Evolutionary conservation across 2,797 vertebrate species (phyloP).

Genomic region (Cheirogaleus major): DNA sequence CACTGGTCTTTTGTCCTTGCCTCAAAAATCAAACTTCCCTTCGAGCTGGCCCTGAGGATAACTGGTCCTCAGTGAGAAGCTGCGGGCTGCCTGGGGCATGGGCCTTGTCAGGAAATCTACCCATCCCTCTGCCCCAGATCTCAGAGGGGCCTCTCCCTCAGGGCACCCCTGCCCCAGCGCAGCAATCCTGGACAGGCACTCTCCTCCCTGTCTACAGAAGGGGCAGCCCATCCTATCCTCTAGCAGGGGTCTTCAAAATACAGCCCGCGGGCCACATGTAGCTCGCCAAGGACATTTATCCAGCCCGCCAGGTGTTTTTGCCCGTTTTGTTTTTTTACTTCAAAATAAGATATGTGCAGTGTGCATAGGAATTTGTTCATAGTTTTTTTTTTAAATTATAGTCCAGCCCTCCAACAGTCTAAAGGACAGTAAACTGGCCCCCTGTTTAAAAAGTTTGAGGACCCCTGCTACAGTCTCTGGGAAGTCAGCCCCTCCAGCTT

Average conservation of each 20-base stretch:
- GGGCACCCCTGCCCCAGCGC: neutral
- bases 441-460: too few species aligned
- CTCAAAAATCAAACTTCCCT: neutral
- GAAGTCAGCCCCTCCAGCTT: neutral
- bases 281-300: too few species aligned
- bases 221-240: neutral
- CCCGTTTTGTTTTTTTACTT: too few species aligned
- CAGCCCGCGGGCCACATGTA: too few species aligned
- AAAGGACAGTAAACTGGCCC: too few species aligned
- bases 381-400: too few species aligned
- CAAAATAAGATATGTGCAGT: too few species aligned
- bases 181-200: neutral
- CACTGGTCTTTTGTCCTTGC: neutral
- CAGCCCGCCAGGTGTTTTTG: too few species aligned
- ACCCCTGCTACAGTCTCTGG: neutral
- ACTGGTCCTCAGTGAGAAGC: neutral
- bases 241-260: too few species aligned
- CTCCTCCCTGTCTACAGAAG: neutral
- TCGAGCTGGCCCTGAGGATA: neutral
- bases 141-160: neutral
- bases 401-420: too few species aligned
- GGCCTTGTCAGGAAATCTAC: too few species aligned
- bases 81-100: neutral
- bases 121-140: neutral
- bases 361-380: too few species aligned